A percentile compares a stretch with the other conserved stretches of the same genome.
These are phyloP conservation scores for Philereme transversata DNA, from an alignment of 2,888 invertebrate genomes.

Conservation along the genomic window DNA sequence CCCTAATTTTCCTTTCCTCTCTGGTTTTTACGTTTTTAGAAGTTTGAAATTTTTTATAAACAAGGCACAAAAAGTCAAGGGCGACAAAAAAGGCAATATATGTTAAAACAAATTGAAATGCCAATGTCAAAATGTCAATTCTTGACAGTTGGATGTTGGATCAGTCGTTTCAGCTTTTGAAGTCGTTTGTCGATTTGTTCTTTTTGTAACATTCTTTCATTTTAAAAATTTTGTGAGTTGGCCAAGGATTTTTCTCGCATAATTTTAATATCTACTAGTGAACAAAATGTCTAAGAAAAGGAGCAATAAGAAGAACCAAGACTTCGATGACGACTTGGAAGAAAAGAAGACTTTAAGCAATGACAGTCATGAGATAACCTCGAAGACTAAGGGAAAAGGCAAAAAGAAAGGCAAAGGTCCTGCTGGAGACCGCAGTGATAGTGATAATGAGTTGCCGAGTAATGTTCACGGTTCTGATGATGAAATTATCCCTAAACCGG, in stretches of 20 bases:
- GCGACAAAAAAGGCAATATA: too few species aligned
- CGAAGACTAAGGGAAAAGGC: conserved; percentile 78
- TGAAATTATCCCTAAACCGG: conserved; percentile 68
- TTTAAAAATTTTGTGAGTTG: not conserved
- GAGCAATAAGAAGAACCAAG: conserved; percentile 83
- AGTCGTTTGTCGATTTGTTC: too few species aligned
- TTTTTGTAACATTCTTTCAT: too few species aligned
- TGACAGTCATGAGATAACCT: conserved; percentile 75
- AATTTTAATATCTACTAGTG: not conserved
- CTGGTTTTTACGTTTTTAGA: too few species aligned
- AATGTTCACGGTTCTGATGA: conserved; percentile 67
- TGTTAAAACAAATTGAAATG: too few species aligned
- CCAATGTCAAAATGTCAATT: too few species aligned
- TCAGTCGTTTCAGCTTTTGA: too few species aligned
- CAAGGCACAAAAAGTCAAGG: too few species aligned
- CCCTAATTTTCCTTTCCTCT: too few species aligned
- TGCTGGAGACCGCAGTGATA: conserved; percentile 74
- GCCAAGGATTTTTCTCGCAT: not conserved
- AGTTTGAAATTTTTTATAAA: too few species aligned
- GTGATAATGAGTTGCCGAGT: conserved; percentile 61
- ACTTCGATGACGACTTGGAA: conserved; percentile 81
- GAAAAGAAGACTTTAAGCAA: conserved; percentile 58
- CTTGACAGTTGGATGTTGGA: too few species aligned
- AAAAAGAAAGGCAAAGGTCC: conserved; percentile 78
- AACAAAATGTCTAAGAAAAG: conserved; percentile 84